A percentile compares a stretch with the other conserved stretches of the same genome.
Conservation (phyloP, 2,888 invertebrate species). For the Epinotia nisella region DNA sequence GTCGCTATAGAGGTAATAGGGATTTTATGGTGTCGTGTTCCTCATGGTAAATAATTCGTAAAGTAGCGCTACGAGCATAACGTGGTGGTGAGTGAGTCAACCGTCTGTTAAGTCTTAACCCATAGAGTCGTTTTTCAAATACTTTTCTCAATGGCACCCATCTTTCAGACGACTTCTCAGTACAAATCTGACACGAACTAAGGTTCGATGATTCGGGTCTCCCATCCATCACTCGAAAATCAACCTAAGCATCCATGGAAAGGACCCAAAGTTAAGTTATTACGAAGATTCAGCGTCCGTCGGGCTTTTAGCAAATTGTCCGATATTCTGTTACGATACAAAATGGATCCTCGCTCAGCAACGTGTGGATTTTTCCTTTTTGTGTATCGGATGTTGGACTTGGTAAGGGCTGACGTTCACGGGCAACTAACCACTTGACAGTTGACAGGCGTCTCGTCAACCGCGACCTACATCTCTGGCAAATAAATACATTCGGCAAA, state of each 20-base stretch:
- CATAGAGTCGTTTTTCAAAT: not conserved
- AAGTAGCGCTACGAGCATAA: no score
- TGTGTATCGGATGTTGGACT: conserved; percentile 15
- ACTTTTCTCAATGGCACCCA: not conserved
- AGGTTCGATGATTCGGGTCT: not conserved
- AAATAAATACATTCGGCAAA: no score
- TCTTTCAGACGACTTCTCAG: conserved; percentile 5
- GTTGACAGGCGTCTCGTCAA: not conserved
- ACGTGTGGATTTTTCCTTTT: conserved; percentile 23
- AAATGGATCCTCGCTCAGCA: conserved; percentile 19
- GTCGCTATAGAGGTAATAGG: no score
- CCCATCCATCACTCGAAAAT: conserved; percentile 12
- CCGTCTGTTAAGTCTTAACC: no score
- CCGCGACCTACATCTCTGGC: no score
- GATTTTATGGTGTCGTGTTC: no score
- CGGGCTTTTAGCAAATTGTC: conserved; percentile 31
- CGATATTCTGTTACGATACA: conserved; percentile 30
- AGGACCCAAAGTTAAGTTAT: conserved; percentile 13
- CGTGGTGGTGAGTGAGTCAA: no score
- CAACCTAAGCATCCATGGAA: not conserved
- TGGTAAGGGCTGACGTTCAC: conserved; percentile 9
- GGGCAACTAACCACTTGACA: not conserved
- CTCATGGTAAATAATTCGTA: no score
- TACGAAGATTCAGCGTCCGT: conserved; percentile 5
- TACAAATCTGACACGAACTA: not conserved